Conservation (phyloP, 1,140 invertebrate genomes). For the Eulimnadia texana region DNA sequence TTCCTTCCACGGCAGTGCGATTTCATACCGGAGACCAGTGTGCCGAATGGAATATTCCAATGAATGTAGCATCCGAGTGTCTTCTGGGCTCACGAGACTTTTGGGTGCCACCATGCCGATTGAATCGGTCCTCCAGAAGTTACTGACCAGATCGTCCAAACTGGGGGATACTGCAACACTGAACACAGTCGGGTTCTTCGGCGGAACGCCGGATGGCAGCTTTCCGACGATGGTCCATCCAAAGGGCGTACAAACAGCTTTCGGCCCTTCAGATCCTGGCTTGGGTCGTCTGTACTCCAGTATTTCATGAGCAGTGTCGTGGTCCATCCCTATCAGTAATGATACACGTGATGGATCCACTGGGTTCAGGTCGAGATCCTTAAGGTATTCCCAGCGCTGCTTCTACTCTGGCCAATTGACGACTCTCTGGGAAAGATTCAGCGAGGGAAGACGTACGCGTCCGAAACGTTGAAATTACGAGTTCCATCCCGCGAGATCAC, state of each 20-base stretch:
- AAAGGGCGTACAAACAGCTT: neutral
- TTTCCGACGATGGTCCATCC: no score
- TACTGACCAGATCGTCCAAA: neutral
- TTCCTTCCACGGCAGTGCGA: conserved; percentile 15
- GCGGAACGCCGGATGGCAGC: no score
- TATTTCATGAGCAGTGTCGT: neutral
- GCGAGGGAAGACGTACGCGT: neutral
- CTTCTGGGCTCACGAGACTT: neutral
- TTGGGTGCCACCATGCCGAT: neutral
- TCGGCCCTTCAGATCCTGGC: neutral
- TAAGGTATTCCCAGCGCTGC: neutral
- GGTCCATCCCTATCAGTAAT: conserved; percentile 1
- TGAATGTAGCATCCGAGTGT: neutral
- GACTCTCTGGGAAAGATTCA: neutral
- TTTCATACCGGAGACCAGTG: conserved; percentile 13
- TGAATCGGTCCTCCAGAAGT: neutral
- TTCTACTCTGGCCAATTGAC: neutral
- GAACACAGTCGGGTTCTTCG: no score
- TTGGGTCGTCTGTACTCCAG: neutral
- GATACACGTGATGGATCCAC: neutral
- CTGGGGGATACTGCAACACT: no score
- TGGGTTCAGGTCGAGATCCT: neutral
- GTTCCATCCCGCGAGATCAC: neutral
- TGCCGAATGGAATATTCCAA: conserved; percentile 10
- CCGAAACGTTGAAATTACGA: neutral